phyloP scores from a whole-genome alignment of 2,797 vertebrate genomes.

The Astyanax mexicanus region DNA sequence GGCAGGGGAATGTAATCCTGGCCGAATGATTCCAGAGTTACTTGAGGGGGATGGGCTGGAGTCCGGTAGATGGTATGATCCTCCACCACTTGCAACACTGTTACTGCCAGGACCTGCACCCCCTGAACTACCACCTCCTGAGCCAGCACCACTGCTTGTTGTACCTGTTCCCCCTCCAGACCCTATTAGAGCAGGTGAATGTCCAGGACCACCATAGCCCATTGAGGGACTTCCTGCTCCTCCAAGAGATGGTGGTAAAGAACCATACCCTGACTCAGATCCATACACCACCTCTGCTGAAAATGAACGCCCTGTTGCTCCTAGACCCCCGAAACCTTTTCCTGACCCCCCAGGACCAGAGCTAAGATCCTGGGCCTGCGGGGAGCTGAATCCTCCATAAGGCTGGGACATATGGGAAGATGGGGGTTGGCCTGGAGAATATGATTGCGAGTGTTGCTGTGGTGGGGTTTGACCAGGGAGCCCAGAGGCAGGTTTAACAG shows the following conservation, averaged over 20 bases:
- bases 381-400: constrained; percentile 83
- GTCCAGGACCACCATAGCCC: constrained; percentile 82
- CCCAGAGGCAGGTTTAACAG: constrained; percentile 79
- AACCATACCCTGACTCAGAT: constrained; percentile 73
- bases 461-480: constrained; percentile 82
- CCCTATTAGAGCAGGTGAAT: constrained; percentile 81
- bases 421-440: constrained; percentile 76
- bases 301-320: constrained; percentile 72
- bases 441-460: constrained; percentile 73
- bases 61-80: constrained; percentile 77
- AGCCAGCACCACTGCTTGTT: constrained; percentile 63
- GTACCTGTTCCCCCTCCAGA: constrained; percentile 66
- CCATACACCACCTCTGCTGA: constrained; percentile 78
- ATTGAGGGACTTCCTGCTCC: constrained; percentile 84
- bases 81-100: constrained; percentile 63
- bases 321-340: constrained; percentile 69
- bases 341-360: constrained; percentile 65
- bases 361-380: constrained; percentile 83
- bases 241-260: constrained; percentile 71
- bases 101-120: constrained; percentile 62
- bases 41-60: constrained; percentile 85
- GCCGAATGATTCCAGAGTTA: constrained; percentile 78
- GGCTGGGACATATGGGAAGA: constrained; percentile 74
- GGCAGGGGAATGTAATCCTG: constrained; percentile 85
- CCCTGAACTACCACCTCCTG: constrained; percentile 64